phyloP scores from a whole-genome alignment of 1,140 invertebrate genomes.

The Zaprionus vittiger region DNA sequence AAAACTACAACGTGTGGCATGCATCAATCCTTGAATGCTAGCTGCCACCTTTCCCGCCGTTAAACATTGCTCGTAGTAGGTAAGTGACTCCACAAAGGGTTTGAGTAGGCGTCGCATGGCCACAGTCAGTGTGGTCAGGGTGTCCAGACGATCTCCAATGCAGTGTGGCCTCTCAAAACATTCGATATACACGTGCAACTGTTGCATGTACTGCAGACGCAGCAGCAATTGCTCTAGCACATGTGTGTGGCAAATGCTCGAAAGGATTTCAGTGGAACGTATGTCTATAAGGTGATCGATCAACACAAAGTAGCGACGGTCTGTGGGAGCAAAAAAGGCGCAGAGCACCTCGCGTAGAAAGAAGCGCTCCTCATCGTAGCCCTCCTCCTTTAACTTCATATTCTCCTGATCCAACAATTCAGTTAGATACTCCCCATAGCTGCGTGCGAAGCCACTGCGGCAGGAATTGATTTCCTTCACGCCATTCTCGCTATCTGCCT shows the following conservation, averaged over 20 bases:
- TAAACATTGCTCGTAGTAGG: constrained; percentile 14
- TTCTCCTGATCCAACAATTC: background rate
- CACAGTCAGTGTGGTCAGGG: background rate
- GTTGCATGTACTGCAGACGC: constrained; percentile 36
- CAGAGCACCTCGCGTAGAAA: constrained; percentile 32
- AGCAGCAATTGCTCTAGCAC: background rate
- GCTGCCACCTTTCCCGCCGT: background rate
- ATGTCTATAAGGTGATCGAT: constrained; percentile 1
- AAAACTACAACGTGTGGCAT: background rate
- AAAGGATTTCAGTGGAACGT: background rate
- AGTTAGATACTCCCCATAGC: background rate
- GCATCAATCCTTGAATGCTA: background rate
- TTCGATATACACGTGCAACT: constrained; percentile 26
- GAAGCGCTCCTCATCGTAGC: constrained; percentile 8
- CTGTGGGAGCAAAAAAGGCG: constrained; percentile 27
- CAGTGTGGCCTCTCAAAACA: background rate
- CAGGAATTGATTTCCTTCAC: background rate
- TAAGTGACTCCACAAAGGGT: constrained; percentile 45
- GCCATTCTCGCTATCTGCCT: background rate
- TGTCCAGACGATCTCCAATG: constrained; percentile 1
- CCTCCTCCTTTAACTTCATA: background rate
- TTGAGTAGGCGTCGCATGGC: constrained; percentile 34
- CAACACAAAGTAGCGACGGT: constrained; percentile 19
- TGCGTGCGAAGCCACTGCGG: background rate
- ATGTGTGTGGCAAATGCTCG: background rate